Evolutionary conservation across 2,113 vertebrate genomes (phyloP).

Genomic region (Syrrhaptes paradoxus): DNA sequence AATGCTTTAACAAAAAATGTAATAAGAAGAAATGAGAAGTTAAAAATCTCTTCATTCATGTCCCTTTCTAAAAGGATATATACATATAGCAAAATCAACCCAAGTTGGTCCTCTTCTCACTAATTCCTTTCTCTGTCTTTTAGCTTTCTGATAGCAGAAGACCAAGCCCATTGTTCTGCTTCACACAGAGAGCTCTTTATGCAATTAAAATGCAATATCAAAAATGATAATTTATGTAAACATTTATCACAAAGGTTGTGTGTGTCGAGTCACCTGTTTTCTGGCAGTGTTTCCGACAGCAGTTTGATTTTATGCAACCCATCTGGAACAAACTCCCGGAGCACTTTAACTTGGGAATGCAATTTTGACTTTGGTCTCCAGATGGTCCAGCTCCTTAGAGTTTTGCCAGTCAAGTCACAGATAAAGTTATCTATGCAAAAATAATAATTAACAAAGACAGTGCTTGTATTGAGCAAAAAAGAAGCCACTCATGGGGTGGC

Average conservation of each 20-base stretch:
- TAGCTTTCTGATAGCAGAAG: neutral
- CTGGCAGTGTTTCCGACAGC: neutral
- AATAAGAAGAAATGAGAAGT: neutral
- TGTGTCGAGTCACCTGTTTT: slow-evolving; percentile 13
- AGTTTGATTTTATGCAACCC: slow-evolving; percentile 20
- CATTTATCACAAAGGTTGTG: neutral
- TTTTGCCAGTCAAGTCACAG: slow-evolving; percentile 22
- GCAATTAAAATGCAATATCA: neutral
- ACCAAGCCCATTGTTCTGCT: neutral
- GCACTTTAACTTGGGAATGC: neutral
- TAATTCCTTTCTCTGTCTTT: neutral
- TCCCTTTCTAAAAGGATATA: neutral
- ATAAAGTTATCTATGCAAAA: slow-evolving; percentile 28
- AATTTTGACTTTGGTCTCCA: slow-evolving; percentile 28
- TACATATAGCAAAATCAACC: neutral
- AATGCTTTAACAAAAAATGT: neutral
- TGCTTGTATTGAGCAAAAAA: neutral
- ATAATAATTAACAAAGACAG: neutral
- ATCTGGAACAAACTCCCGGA: neutral
- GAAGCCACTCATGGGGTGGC: neutral
- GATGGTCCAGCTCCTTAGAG: slow-evolving; percentile 22
- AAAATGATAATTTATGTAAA: neutral
- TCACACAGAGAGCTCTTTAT: neutral
- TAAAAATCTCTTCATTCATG: neutral
- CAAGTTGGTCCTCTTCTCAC: neutral